Evolutionary conservation across 2,888 invertebrate species (phyloP).

Genomic region (Pachydiplax longipennis): DNA sequence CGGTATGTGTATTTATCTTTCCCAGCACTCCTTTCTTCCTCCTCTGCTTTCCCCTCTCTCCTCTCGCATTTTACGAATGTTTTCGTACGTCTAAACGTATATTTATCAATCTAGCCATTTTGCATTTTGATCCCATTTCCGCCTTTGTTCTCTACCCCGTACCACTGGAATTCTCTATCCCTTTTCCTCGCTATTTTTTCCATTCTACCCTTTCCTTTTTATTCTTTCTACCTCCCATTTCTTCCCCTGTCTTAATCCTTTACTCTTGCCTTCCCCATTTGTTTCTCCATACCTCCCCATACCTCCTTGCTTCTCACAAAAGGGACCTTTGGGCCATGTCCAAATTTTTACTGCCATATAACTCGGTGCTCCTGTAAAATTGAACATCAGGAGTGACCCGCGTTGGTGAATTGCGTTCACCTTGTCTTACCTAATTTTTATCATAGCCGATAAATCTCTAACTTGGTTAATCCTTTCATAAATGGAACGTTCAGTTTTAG

Average conservation of each 20-base stretch:
- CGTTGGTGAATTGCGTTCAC: too few species aligned
- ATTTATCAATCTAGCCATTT: too few species aligned
- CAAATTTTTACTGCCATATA: neutral
- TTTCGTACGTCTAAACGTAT: too few species aligned
- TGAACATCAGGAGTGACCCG: too few species aligned
- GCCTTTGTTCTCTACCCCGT: too few species aligned
- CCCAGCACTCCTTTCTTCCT: neutral
- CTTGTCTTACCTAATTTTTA: too few species aligned
- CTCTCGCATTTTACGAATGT: neutral
- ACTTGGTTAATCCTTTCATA: too few species aligned
- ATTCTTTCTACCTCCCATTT: neutral
- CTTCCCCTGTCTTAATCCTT: neutral
- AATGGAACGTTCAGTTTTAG: too few species aligned
- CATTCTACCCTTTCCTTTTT: neutral
- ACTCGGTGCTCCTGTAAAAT: too few species aligned
- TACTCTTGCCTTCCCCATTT: neutral
- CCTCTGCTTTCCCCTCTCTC: neutral
- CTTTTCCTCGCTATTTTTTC: neutral
- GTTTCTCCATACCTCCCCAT: neutral
- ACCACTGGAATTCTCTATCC: neutral
- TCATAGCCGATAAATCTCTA: too few species aligned
- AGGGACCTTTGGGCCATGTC: neutral
- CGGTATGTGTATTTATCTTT: neutral
- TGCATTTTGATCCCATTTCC: neutral
- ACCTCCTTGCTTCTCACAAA: neutral